A percentile compares a stretch with the other conserved stretches of the same genome.
Conservation (phyloP, 2,888 invertebrate genomes). For the Cotesia congregata region DNA sequence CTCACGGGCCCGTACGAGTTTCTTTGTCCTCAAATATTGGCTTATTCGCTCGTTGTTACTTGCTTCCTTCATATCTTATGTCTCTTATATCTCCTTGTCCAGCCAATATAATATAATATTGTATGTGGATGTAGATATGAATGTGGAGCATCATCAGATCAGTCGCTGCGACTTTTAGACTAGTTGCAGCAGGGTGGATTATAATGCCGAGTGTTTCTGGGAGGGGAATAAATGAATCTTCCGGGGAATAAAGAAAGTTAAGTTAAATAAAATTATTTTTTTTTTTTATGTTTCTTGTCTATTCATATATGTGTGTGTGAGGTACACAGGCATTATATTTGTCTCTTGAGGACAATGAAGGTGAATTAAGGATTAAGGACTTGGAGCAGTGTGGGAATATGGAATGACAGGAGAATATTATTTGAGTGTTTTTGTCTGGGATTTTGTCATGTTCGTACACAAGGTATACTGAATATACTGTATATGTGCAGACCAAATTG, state of each 20-base stretch:
- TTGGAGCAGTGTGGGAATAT: constrained; percentile 19
- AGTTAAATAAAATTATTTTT: constrained; percentile 5
- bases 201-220: background rate
- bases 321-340: background rate
- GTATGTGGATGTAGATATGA: too few species aligned
- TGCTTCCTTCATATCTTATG: background rate
- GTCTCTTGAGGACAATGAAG: constrained; percentile 52
- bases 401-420: constrained; percentile 34
- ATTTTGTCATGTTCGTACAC: constrained; percentile 26
- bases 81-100: constrained; percentile 7
- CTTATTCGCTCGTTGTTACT: background rate
- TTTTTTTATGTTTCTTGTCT: background rate
- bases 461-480: background rate
- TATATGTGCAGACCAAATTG: background rate
- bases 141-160: background rate
- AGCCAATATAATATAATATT: background rate
- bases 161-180: background rate
- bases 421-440: constrained; percentile 16
- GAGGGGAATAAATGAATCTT: background rate
- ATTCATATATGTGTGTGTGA: background rate
- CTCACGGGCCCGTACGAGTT: background rate
- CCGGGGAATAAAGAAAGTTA: background rate
- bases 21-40: background rate
- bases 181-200: background rate
- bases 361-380: constrained; percentile 55